Evolutionary conservation across 2,113 vertebrate genomes (phyloP), one percentile per base, ranked within the genome.

Genomic region (Cyanoramphus novaezelandiae): DNA sequence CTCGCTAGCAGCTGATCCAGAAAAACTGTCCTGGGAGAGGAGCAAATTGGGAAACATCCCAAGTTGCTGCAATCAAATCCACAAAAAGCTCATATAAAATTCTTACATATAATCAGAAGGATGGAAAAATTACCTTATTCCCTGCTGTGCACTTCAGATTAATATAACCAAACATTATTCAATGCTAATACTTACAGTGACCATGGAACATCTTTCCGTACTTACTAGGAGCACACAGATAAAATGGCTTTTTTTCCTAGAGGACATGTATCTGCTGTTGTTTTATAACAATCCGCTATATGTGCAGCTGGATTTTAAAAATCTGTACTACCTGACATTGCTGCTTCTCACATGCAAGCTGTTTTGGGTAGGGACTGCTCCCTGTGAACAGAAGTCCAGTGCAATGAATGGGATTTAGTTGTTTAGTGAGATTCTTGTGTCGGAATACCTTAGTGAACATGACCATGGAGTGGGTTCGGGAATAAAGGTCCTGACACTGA

Each of bases 141-240:
- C 88, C 92, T 70, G 86, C 91, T 41, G 53, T 94, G 82, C 78
- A 78, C 88, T 97, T 95, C 59, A 82, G 35, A 93, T 95, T 92
- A 95, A 82, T 95, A 80, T 11, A 92, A 94, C 75, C 90, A 96
- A 96, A 92, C 37, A 82, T 96, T 95, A 89, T 95, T 95, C 83
- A 92, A 13, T 82, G 62, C 49, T 94, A 91, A 90, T 93, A 79
- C 50, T 86, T 95, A 81, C 0, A 4, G 79, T 86, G 75, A 95
- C 78, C 93, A 90, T 83, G 81, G 88, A 94, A 72, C 71, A 17
- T 93, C 78, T 96, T 92, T 60, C 65, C 62, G 33, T 80, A 41
- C 60, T 88, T 85, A 77, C 37, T 37, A 49, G 47, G 44, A 95
- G 62, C 3, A 86, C 57, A 63, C 55, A 82, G 50, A 87, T 67